A percentile compares a stretch with the other conserved stretches of the same genome.
Evolutionary conservation across 2,797 vertebrate species (phyloP).

Genomic region (Cottoperca gobio): DNA sequence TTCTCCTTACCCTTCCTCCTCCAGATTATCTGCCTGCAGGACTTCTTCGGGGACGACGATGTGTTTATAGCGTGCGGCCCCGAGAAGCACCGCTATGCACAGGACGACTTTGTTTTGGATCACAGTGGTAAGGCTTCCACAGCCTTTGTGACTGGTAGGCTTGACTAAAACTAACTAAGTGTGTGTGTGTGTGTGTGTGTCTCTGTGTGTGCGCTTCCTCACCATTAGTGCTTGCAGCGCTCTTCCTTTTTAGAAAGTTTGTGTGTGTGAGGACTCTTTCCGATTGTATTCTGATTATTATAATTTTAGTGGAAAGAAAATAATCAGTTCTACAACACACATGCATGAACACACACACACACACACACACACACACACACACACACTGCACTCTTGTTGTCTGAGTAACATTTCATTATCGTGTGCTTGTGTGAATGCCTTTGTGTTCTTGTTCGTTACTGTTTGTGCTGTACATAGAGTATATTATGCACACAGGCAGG

Average conservation of each 20-base stretch:
- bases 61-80: slow-evolving; percentile 97
- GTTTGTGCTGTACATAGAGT: no score
- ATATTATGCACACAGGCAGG: no score
- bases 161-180: slow-evolving; percentile 75
- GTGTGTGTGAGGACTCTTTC: background rate
- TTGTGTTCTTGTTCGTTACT: no score
- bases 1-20: background rate
- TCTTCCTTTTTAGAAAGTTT: slow-evolving; percentile 48
- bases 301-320: background rate
- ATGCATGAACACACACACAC: no score
- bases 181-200: slow-evolving; percentile 27
- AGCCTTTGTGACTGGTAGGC: slow-evolving; percentile 85
- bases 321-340: background rate
- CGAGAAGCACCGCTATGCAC: slow-evolving; percentile 95
- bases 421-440: no score
- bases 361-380: no score
- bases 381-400: no score
- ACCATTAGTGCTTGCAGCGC: slow-evolving; percentile 6
- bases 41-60: slow-evolving; percentile 97
- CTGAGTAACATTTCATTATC: no score
- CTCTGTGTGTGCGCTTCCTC: slow-evolving; percentile 22
- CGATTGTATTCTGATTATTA: background rate
- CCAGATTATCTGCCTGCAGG: slow-evolving; percentile 87
- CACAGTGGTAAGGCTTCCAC: slow-evolving; percentile 92
- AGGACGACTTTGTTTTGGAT: slow-evolving; percentile 98